These are phyloP conservation scores for Lampris incognitus DNA, from an alignment of 2,113 vertebrate species.

Conservation along the genomic window DNA sequence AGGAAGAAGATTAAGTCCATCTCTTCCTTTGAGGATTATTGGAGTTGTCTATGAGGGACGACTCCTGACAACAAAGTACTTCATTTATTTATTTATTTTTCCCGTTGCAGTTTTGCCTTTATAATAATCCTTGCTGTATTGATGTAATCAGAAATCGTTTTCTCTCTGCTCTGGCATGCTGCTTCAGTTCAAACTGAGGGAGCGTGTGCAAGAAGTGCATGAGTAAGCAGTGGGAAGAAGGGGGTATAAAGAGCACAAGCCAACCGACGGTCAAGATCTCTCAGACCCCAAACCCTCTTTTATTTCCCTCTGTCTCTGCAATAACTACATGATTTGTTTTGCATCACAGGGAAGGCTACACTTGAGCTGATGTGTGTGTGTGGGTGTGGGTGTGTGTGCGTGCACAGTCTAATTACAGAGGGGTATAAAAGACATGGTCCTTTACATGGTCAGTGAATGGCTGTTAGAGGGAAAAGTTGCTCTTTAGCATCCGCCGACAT, in stretches of 20 bases:
- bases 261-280: background rate
- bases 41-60: constrained; percentile 22
- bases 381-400: background rate
- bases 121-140: constrained; percentile 46
- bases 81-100: constrained; percentile 7
- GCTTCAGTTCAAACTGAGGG: constrained; percentile 31
- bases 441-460: constrained; percentile 3
- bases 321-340: constrained; percentile 30
- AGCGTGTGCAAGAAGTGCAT: constrained; percentile 9
- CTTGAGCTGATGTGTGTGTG: background rate
- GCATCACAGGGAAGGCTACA: background rate
- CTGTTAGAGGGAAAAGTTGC: constrained; percentile 11
- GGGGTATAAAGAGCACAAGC: background rate
- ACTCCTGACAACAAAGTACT: constrained; percentile 14
- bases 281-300: constrained; percentile 4
- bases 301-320: background rate
- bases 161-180: constrained; percentile 38
- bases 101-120: constrained; percentile 42
- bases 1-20: background rate
- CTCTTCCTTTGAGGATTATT: background rate
- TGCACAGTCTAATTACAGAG: constrained; percentile 8
- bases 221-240: background rate
- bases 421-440: constrained; percentile 16
- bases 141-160: constrained; percentile 47
- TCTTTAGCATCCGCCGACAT: background rate